Percentiles rank a stretch among this genome's conserved stretches.
These are phyloP conservation scores for Hucho hucho DNA, from an alignment of 2,113 vertebrate genomes.

Conservation along the genomic window DNA sequence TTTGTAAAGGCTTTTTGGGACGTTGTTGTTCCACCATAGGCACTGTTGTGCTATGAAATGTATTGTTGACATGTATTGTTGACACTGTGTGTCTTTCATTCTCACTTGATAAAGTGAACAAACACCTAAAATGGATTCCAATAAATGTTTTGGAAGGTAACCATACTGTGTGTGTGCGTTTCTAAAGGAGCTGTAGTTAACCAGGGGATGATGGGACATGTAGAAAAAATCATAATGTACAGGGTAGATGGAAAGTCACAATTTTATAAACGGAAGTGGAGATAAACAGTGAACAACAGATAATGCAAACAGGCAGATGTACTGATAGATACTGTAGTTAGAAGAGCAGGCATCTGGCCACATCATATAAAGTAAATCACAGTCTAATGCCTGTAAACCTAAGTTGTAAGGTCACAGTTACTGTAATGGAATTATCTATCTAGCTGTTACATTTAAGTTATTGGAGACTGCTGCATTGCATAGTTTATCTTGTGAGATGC, in stretches of 20 bases:
- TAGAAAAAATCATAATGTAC: too few relatives aligned
- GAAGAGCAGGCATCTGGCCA: too few relatives aligned
- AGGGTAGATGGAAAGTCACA: neutral
- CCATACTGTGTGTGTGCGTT: conserved; percentile 2
- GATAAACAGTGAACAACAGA: too few relatives aligned
- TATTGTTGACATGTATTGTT: conserved; percentile 32
- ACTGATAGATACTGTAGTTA: too few relatives aligned
- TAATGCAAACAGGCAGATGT: too few relatives aligned
- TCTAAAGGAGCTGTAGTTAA: conserved; percentile 28
- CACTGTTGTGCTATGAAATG: conserved; percentile 12
- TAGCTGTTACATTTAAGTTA: too few relatives aligned
- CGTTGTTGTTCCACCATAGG: conserved; percentile 25
- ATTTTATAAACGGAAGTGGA: neutral
- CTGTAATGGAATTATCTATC: too few relatives aligned
- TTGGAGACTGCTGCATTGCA: too few relatives aligned
- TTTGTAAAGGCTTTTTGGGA: conserved; percentile 41
- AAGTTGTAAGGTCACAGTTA: too few relatives aligned
- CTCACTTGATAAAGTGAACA: conserved; percentile 23
- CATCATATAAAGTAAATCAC: too few relatives aligned
- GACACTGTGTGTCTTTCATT: conserved; percentile 53
- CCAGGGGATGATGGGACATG: neutral
- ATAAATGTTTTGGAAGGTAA: neutral
- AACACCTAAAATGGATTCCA: conserved; percentile 6
- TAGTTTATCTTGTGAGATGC: too few relatives aligned
- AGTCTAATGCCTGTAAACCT: too few relatives aligned